A percentile compares a stretch with the other conserved stretches of the same genome.
Conservation (phyloP, 2,888 invertebrate genomes). For the Tetrapedia diversipes region DNA sequence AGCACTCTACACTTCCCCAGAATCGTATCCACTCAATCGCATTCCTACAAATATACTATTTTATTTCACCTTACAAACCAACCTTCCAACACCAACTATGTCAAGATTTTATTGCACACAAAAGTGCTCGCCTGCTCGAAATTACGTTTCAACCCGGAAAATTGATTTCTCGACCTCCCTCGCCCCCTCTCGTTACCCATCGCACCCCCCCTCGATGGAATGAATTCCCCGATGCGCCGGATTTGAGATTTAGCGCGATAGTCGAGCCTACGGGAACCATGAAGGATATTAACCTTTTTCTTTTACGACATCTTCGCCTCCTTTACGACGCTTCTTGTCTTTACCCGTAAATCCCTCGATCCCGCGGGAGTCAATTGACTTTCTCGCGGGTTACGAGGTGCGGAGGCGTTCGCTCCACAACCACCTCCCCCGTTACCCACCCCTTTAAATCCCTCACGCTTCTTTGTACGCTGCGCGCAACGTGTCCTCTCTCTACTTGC, state of each 20-base stretch:
- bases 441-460: neutral
- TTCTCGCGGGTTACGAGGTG: conserved; percentile 69
- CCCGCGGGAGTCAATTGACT: conserved; percentile 73
- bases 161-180: conserved; percentile 54
- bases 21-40: no score
- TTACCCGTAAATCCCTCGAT: conserved; percentile 74
- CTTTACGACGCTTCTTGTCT: conserved; percentile 72
- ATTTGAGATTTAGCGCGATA: conserved; percentile 54
- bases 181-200: conserved; percentile 42
- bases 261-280: conserved; percentile 58
- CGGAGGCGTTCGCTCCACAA: conserved; percentile 18
- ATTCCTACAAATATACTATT: no score
- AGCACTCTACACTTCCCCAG: no score
- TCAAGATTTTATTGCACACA: no score
- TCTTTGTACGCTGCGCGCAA: conserved; percentile 20
- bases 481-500: neutral
- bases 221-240: conserved; percentile 38
- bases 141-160: conserved; percentile 35
- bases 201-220: conserved; percentile 19
- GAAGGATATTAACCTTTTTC: conserved; percentile 73
- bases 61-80: no score
- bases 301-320: conserved; percentile 66
- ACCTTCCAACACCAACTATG: no score
- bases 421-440: neutral
- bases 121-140: conserved; percentile 4